A percentile compares a stretch with the other conserved stretches of the same genome.
Conservation (phyloP, 2,113 vertebrate genomes). For the Addax nasomaculatus region DNA sequence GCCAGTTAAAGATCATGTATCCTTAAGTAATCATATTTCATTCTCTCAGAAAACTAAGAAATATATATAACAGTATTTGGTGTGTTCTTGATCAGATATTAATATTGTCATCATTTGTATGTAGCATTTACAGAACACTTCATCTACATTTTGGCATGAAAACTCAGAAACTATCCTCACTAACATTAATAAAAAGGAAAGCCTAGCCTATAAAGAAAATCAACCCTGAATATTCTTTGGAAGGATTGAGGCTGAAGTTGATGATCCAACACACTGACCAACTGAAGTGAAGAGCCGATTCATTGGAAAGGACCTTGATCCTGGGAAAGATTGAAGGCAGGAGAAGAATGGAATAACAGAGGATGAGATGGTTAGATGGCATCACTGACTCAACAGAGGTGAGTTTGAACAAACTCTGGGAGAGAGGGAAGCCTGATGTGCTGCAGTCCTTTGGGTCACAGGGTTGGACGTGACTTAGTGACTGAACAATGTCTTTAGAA, state of each 20-base stretch:
- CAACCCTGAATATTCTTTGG: background rate
- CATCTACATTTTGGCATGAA: background rate
- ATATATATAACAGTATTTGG: background rate
- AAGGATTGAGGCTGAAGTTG: background rate
- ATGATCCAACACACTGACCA: fast-evolving
- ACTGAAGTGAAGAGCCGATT: background rate
- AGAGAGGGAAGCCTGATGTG: background rate
- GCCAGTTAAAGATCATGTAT: background rate
- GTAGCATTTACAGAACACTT: background rate
- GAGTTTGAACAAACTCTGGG: background rate
- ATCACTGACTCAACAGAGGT: fast-evolving
- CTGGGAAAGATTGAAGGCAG: background rate
- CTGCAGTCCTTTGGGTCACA: background rate
- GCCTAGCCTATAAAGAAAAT: background rate
- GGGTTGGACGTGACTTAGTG: background rate
- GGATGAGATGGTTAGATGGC: background rate
- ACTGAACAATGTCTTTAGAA: background rate
- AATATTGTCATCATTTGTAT: background rate
- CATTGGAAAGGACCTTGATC: background rate
- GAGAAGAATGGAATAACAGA: background rate
- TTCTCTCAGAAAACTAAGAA: background rate
- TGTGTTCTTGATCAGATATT: background rate
- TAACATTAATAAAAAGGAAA: background rate
- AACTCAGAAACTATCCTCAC: background rate
- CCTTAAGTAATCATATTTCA: background rate